These are phyloP conservation scores for Ammodytes dubius DNA, from an alignment of 2,113 vertebrate species.

Conservation along the genomic window DNA sequence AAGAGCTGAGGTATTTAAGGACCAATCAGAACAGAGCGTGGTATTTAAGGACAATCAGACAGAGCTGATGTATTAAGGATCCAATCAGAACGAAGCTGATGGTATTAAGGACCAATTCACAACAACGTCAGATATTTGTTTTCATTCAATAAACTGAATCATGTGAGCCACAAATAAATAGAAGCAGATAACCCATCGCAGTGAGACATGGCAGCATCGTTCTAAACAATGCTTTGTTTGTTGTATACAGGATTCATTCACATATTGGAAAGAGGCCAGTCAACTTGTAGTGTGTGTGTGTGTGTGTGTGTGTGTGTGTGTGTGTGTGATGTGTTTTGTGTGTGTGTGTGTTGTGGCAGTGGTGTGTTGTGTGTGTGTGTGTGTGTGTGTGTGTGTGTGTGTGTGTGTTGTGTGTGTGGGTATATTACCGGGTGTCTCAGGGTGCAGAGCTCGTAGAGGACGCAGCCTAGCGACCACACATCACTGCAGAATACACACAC, in stretches of 20 bases:
- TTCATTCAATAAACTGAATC: background rate
- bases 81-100: no score
- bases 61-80: no score
- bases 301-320: no score
- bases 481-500: slow-evolving; percentile 84
- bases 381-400: no score
- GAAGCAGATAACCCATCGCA: slow-evolving; percentile 15
- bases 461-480: slow-evolving; percentile 96
- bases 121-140: no score
- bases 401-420: background rate
- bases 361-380: no score
- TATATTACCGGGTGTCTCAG: slow-evolving; percentile 90
- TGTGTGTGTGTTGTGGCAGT: no score
- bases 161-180: slow-evolving; percentile 33
- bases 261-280: slow-evolving; percentile 35
- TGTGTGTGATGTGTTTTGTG: no score
- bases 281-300: background rate
- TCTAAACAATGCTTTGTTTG: slow-evolving; percentile 2
- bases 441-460: slow-evolving; percentile 95
- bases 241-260: slow-evolving; percentile 14
- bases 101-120: no score
- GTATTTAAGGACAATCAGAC: no score
- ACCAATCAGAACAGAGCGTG: no score
- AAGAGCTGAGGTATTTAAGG: no score
- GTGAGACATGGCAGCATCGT: slow-evolving; percentile 26